Base-by-base conservation (phyloP, 2,113 vertebrate genomes). In the Lepus americanus region DNA sequence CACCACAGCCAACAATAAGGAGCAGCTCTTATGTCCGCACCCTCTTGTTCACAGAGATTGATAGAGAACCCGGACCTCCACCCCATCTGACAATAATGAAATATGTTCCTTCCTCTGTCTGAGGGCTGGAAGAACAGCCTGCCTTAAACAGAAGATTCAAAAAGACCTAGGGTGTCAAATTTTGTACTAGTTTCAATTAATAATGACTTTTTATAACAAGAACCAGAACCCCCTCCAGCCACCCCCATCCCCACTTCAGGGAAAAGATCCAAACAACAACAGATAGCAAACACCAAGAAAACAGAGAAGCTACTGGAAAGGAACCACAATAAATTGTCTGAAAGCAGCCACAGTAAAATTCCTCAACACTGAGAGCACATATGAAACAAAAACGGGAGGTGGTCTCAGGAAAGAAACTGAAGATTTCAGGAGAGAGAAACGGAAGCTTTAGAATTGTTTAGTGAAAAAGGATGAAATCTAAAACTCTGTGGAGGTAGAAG, bases 91-190 rank as follows among this genome's bases (percentile, higher is more conserved):
- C 14, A 51, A 9, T 11, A 31, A 23, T 22, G 9, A 73, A 16
- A 22, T 3, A 1, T 3, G 9, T 6, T 4, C 27, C 9, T 17
- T 9, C 51, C 63, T 55, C 22, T 81, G 9, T 44, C 23, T 20
- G 6, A 86, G 10, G 25, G 19, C 0, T 2, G 0, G 6, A 53
- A 73, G 70, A 20, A 8, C 17, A 31, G 13, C 4, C 1, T 0
- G 0, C 2, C 23, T 55, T 27, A 70, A 53, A 39, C 2, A 31
- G 12, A 33, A 85, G 3, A 53, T 2, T 5, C 0, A 36, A 1
- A 23, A 31, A 39, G 31, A 14, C 11, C 29, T 20, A n/a, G 33
- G 9, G n/a, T 53, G 23, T 39, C 19, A 14, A 36, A 14, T 6
- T 25, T 6, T 22, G 12, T 13, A 1, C 53, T 4, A 36, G 36